Conservation (phyloP, 2,797 vertebrate genomes). For the Gambelia wislizenii region DNA sequence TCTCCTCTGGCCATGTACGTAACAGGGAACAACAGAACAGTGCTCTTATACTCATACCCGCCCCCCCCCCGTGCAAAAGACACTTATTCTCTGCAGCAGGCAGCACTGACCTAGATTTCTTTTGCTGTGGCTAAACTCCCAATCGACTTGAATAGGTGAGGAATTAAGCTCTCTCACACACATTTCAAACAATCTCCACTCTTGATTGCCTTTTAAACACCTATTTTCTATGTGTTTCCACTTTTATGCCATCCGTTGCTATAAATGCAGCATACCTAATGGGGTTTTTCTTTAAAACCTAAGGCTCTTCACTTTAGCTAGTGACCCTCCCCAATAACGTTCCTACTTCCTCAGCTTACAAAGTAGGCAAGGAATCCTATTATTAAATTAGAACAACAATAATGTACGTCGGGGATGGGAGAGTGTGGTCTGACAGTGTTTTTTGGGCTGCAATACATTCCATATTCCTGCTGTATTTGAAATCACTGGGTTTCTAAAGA, state of each 20-base stretch:
- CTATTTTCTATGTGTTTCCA: conserved; percentile 24
- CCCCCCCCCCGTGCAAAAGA: conserved; percentile 46
- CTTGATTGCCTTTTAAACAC: conserved; percentile 11
- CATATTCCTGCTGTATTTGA: not conserved
- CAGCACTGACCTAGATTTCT: conserved; percentile 51
- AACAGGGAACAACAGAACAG: conserved; percentile 3
- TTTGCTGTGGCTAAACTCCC: conserved; percentile 48
- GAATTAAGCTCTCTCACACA: conserved; percentile 37
- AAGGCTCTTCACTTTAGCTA: conserved; percentile 9
- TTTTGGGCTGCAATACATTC: not conserved
- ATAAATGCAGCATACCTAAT: conserved; percentile 28
- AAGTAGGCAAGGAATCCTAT: conserved; percentile 7
- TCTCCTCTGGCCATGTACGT: conserved; percentile 48
- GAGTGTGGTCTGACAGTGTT: not conserved
- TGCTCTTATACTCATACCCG: conserved; percentile 39
- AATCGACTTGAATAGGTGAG: not conserved
- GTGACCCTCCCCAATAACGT: not conserved
- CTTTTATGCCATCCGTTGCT: conserved; percentile 27
- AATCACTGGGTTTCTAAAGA: not conserved
- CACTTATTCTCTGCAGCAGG: conserved; percentile 49
- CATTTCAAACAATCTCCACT: conserved; percentile 40
- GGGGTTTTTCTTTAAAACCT: conserved; percentile 35
- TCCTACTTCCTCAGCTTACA: conserved; percentile 8
- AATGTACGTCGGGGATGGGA: not conserved
- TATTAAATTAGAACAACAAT: not conserved